A percentile compares a stretch with the other conserved stretches of the same genome.
Conservation (phyloP, 2,113 vertebrate genomes). For the Campylomormyrus tamandua region DNA sequence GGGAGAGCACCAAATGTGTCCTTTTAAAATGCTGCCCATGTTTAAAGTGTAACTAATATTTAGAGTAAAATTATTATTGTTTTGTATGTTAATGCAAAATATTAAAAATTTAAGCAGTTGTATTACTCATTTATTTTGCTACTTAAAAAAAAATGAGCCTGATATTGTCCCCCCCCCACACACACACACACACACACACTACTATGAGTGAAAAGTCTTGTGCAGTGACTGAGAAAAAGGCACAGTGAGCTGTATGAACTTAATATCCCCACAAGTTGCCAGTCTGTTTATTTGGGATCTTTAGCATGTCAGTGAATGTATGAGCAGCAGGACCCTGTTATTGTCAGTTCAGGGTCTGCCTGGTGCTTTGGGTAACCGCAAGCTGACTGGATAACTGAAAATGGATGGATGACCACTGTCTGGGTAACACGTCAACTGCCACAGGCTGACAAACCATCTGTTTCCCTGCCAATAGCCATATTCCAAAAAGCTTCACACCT, state of each 20-base stretch:
- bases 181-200: too few relatives aligned
- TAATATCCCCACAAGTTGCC: neutral
- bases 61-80: neutral
- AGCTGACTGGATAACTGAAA: neutral
- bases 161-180: too few relatives aligned
- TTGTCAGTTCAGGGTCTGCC: neutral
- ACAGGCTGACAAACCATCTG: neutral
- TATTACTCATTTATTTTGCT: too few relatives aligned
- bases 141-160: too few relatives aligned
- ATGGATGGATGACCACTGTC: neutral
- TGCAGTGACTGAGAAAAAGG: neutral
- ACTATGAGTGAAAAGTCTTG: neutral
- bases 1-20: neutral
- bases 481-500: neutral
- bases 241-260: neutral
- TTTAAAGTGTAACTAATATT: neutral
- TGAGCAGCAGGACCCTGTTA: neutral
- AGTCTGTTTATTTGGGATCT: neutral
- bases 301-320: neutral
- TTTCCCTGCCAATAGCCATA: slow-evolving; percentile 2
- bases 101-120: too few relatives aligned
- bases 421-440: neutral
- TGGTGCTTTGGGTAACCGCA: neutral
- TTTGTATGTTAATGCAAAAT: too few relatives aligned
- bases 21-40: neutral